Evolutionary conservation across 2,888 invertebrate species (phyloP).

Genomic region (Metellina segmentata): DNA sequence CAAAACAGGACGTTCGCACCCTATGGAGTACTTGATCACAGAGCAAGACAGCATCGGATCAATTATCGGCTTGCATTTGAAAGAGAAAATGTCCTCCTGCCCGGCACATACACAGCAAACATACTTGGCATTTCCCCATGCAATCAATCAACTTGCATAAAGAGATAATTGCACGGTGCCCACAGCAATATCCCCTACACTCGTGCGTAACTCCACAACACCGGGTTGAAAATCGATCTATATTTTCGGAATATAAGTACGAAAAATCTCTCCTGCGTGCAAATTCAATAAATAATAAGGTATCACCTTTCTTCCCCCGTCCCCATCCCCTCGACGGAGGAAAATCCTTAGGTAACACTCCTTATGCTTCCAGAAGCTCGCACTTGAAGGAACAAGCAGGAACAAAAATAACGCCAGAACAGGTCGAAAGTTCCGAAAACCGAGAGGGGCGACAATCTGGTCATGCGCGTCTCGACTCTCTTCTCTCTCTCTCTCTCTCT

Average conservation of each 20-base stretch:
- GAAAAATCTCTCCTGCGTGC: background rate
- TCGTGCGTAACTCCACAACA: too few species aligned
- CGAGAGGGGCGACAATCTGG: background rate
- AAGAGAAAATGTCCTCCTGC: background rate
- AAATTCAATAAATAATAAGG: background rate
- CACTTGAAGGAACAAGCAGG: too few species aligned
- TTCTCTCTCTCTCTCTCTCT: slow-evolving; percentile 15
- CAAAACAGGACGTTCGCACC: too few species aligned
- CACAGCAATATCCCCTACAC: background rate
- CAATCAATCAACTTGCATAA: background rate
- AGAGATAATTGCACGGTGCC: background rate
- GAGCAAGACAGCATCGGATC: background rate
- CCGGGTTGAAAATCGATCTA: background rate
- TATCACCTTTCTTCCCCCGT: background rate
- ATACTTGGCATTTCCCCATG: background rate
- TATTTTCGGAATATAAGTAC: background rate
- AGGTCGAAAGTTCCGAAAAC: background rate
- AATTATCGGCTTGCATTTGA: background rate
- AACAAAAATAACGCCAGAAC: background rate
- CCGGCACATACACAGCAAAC: background rate
- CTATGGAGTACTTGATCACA: too few species aligned
- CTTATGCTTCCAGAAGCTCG: background rate
- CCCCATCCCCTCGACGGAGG: background rate
- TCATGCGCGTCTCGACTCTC: background rate
- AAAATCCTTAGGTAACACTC: background rate